Evolutionary conservation across 2,113 vertebrate genomes (phyloP), one percentile per base, ranked within the genome.

Genomic region (Beaufortia kweichowensis): DNA sequence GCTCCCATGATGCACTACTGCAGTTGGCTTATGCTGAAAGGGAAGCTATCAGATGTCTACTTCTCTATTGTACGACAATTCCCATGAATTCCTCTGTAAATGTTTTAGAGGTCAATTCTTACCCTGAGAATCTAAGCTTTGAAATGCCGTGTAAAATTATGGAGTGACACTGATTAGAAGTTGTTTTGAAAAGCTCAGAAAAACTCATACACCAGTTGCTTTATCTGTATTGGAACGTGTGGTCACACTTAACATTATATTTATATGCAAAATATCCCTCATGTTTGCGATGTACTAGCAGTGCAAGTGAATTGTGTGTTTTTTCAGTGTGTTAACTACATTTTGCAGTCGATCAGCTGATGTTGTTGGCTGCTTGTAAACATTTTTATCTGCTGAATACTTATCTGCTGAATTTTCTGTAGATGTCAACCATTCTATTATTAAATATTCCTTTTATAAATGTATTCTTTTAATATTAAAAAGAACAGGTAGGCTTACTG

Each of bases 261-360:
- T 28, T 57, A 41, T 59, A 24, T 59, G 33, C 41, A 7, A 59
- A 55, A 55, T 3, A 17, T 71, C 50, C 11, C 59, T 6, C 29
- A 43, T 59, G 29, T 56, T 55, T 56, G 67, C 35, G 48, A 23
- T 33, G 48, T 55, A 15, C 48, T 69, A n/a, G 48, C 6, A 53
- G 4, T 9, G 21, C n/a, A 33, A 55, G 48, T 55, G 48, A 3
- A 14, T 33, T 17, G 53, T 55, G 67, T 53, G 46, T 23, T 46
- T 66, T 66, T 24, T 46, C 5, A 28, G 24, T 7, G 26, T 68
- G 50, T n/a, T 29, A n/a, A 56, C 28, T 61, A 80, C 88, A 90
- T 87, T 87, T 90, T 89, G 85, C 88, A 86, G 86, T 88, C 85
- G 88, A 84, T 85, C 85, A 88, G 86, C 65, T 75, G 21, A 23